Evolutionary conservation across 2,888 invertebrate species (phyloP), one percentile per base, ranked within the genome.

Genomic region (Caenorhabditis panamensis): DNA sequence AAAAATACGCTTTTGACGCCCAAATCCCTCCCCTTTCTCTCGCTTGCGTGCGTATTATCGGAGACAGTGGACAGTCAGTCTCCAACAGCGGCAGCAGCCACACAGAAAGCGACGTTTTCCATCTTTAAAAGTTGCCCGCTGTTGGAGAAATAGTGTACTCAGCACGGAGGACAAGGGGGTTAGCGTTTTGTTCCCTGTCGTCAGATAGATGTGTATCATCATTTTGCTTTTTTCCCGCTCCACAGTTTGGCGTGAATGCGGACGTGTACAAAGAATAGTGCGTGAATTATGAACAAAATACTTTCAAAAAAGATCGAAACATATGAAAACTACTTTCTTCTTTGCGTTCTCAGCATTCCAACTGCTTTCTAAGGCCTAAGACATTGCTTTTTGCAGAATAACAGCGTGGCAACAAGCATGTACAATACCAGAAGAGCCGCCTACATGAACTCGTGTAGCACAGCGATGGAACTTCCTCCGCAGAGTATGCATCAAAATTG

Each of bases 381-480:
- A n/a, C n/a, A n/a, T n/a, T n/a, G n/a, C n/a, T n/a, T 31, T 31
- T 31, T 31, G 31, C 80, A 80, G 80, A 69, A 66, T 66, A 69
- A 64, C 69, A 59, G 80, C 44, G 75, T 80, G 69, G 75, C 80
- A 58, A 75, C 80, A 54, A 64, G 66, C 58, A 80, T 80, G 80
- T 80, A 80, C 44, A 75, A 75, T 56, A 75, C 80, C 47, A 75
- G 80, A 56, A 67, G 80, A 66, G 28, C 64, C 71, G 62, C 71
- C 69, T 81, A 81, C 69, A 22, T 81, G 76, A 81, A 77, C 67
- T 72, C 69, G 24, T 72, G 72, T 37, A 64, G 62, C 31, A 68
- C 61, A 18, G 71, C 68, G 4, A 58, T 68, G 63, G 68, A 66
- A 31, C 36, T 76, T 4, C 59, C 76, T 0, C 47, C 69, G n/a